Evolutionary conservation across 1,140 invertebrate species (phyloP).

Genomic region (Drosophila athabasca): DNA sequence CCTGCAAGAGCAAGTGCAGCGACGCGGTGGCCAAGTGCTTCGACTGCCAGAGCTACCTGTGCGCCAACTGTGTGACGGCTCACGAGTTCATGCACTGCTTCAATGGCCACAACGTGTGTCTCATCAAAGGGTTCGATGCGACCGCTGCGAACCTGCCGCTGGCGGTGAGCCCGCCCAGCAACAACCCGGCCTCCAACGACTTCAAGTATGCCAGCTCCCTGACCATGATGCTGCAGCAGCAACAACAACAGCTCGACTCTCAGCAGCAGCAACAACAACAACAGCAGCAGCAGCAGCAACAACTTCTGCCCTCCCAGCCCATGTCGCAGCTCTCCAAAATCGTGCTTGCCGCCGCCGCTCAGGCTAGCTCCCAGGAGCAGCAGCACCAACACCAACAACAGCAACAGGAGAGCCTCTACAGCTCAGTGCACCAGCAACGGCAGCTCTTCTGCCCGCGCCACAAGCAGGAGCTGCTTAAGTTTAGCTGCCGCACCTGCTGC

Average conservation of each 20-base stretch:
- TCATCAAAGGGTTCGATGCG: conserved; percentile 70
- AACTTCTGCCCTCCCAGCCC: conserved; percentile 49
- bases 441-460: conserved; percentile 85
- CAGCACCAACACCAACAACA: conserved; percentile 50
- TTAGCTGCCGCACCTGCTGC: conserved; percentile 95
- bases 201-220: conserved; percentile 76
- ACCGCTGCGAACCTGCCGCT: conserved; percentile 5
- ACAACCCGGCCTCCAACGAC: conserved; percentile 68
- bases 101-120: conserved; percentile 95
- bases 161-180: conserved; percentile 42
- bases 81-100: conserved; percentile 99
- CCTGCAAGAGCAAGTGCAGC: conserved; percentile 93
- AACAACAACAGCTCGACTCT: conserved; percentile 67
- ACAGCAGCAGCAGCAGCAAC: conserved; percentile 20
- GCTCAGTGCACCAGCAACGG: conserved; percentile 49
- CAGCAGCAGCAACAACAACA: conserved; percentile 62
- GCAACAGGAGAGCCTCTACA: conserved; percentile 19
- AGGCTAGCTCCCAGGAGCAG: conserved; percentile 58
- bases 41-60: conserved; percentile 97
- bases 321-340: conserved; percentile 78
- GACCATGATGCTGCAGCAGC: conserved; percentile 80
- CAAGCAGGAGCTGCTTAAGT: conserved; percentile 94
- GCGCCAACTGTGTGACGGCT: conserved; percentile 98
- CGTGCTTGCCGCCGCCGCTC: conserved; percentile 66
- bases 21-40: conserved; percentile 95